phyloP scores from a whole-genome alignment of 2,888 invertebrate species.

The Craniophora ligustri region DNA sequence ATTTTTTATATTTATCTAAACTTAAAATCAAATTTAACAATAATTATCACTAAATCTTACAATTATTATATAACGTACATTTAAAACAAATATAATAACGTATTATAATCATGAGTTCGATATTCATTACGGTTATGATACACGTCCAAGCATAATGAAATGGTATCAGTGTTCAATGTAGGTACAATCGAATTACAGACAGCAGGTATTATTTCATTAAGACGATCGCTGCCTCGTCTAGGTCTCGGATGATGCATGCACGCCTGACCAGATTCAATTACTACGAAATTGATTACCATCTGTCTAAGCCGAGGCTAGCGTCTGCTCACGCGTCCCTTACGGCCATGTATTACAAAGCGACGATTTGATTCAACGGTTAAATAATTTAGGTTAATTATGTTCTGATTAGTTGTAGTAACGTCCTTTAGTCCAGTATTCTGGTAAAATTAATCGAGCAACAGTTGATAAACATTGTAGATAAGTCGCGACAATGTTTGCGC shows the following conservation, averaged over 20 bases:
- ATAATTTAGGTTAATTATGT: constrained; percentile 14
- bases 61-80: too few species aligned
- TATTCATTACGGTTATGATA: constrained; percentile 12
- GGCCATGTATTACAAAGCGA: constrained; percentile 36
- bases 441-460: too few species aligned
- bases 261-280: constrained; percentile 82
- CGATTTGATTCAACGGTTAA: constrained; percentile 34
- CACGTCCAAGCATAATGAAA: constrained; percentile 8
- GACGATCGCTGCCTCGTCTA: constrained; percentile 59
- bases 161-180: constrained; percentile 26
- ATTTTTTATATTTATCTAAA: too few species aligned
- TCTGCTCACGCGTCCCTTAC: constrained; percentile 56
- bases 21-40: too few species aligned
- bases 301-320: constrained; percentile 70
- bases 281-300: constrained; percentile 79
- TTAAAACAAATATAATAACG: not conserved
- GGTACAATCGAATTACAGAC: constrained; percentile 63
- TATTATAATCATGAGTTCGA: constrained; percentile 3
- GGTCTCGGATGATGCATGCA: constrained; percentile 72
- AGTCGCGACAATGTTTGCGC: too few species aligned
- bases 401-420: constrained; percentile 19
- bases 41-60: too few species aligned
- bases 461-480: too few species aligned
- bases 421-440: too few species aligned
- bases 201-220: constrained; percentile 75